Percentiles rank a stretch among this genome's conserved stretches.
These are phyloP conservation scores for Anolis sagrei DNA, from an alignment of 2,113 vertebrate genomes.

Conservation along the genomic window DNA sequence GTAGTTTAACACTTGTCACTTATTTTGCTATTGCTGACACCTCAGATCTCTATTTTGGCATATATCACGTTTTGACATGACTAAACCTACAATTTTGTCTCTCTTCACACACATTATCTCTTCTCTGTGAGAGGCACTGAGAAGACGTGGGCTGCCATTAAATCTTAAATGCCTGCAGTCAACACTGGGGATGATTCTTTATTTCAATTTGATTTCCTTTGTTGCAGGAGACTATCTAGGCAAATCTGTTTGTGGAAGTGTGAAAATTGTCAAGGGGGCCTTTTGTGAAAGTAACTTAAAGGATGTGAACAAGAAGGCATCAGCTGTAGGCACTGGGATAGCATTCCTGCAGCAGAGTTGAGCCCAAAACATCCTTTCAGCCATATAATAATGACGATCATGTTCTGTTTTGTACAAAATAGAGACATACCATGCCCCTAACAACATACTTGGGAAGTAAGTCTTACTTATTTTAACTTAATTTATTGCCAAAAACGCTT, in stretches of 20 bases:
- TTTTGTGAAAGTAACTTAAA: slow-evolving; percentile 59
- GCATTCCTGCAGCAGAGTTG: slow-evolving; percentile 27
- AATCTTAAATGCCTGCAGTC: slow-evolving; percentile 75
- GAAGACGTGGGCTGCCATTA: slow-evolving; percentile 69
- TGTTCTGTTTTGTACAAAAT: not conserved
- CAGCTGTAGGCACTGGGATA: slow-evolving; percentile 45
- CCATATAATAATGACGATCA: not conserved
- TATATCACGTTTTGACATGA: slow-evolving; percentile 79
- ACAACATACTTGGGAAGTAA: not conserved
- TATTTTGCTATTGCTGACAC: slow-evolving; percentile 76
- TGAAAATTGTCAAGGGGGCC: slow-evolving; percentile 62
- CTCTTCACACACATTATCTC: slow-evolving; percentile 74
- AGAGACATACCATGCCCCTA: not conserved
- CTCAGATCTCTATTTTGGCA: slow-evolving; percentile 77
- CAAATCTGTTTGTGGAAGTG: slow-evolving; percentile 61
- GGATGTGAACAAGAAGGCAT: slow-evolving; percentile 54
- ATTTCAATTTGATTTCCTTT: slow-evolving; percentile 69
- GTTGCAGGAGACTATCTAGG: slow-evolving; percentile 59
- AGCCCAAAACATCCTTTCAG: slow-evolving; percentile 22
- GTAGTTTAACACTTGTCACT: slow-evolving; percentile 79
- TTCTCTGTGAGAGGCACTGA: slow-evolving; percentile 65
- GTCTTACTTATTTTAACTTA: not conserved
- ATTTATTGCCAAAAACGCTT: not conserved
- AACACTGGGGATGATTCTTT: slow-evolving; percentile 62
- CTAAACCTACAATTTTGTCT: slow-evolving; percentile 82